These are phyloP conservation scores for Clavelina lepadiformis DNA, from an alignment of 23 tunicate genomes.

Conservation along the genomic window DNA sequence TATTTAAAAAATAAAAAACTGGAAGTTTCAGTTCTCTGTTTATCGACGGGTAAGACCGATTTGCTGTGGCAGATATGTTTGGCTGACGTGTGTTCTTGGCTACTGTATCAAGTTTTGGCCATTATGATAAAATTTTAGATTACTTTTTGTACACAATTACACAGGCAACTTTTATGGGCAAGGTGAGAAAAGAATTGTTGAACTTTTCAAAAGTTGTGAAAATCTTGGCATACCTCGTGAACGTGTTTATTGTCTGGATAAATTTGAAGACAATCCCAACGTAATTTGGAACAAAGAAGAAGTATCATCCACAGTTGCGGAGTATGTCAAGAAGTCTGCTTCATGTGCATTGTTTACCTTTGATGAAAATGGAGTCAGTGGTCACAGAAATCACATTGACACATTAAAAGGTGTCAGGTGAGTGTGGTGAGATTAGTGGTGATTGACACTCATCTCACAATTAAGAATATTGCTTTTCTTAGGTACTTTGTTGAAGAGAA, in stretches of 20 bases:
- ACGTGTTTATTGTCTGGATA: slow-evolving; percentile 28
- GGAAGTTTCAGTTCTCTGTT: slow-evolving; percentile 41
- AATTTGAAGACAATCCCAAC: slow-evolving; percentile 58
- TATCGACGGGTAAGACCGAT: slow-evolving; percentile 47
- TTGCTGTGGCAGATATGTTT: not conserved
- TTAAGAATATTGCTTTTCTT: not conserved
- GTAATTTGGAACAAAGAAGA: slow-evolving; percentile 15
- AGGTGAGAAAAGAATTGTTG: slow-evolving; percentile 39
- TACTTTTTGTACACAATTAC: not conserved
- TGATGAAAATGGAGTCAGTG: slow-evolving; percentile 69
- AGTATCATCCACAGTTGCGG: slow-evolving; percentile 20
- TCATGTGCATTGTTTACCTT: slow-evolving; percentile 47
- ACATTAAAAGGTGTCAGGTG: slow-evolving; percentile 52
- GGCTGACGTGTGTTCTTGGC: not conserved
- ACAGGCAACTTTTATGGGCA: slow-evolving; percentile 55
- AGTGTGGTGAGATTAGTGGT: not conserved
- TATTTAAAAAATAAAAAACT: slow-evolving; percentile 31
- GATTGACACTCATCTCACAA: not conserved
- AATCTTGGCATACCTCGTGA: slow-evolving; percentile 45
- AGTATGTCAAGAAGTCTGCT: slow-evolving; percentile 10
- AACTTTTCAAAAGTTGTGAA: slow-evolving; percentile 45
- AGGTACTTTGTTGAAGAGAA: slow-evolving; percentile 19
- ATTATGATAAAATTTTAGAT: not conserved
- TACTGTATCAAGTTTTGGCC: not conserved
- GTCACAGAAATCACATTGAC: slow-evolving; percentile 68